Percentiles rank a stretch among this genome's conserved stretches.
These are phyloP conservation scores for Halocynthia roretzi DNA, from an alignment of 23 tunicate species.

Conservation along the genomic window DNA sequence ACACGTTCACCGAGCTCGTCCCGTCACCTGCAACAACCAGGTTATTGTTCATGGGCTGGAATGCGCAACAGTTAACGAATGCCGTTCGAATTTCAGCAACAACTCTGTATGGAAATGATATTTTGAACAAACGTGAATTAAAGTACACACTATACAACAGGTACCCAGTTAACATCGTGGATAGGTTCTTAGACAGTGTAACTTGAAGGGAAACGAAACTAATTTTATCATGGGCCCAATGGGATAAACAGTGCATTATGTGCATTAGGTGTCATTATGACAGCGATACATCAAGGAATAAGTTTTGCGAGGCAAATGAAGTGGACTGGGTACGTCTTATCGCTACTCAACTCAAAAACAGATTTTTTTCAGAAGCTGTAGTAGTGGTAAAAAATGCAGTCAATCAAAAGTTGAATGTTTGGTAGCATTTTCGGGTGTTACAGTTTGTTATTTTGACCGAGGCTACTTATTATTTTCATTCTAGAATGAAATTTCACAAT, in stretches of 20 bases:
- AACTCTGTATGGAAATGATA: background rate
- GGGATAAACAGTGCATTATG: background rate
- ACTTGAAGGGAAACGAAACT: background rate
- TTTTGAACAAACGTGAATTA: no score
- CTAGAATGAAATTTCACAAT: background rate
- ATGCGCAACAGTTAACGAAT: slow-evolving; percentile 78
- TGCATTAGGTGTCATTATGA: background rate
- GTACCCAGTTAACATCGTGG: no score
- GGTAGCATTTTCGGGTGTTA: no score
- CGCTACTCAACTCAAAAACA: no score
- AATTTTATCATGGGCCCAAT: background rate
- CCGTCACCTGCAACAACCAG: slow-evolving; percentile 82
- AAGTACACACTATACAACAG: background rate
- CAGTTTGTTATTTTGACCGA: no score
- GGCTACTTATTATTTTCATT: background rate
- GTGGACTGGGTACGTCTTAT: no score
- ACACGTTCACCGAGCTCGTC: slow-evolving; percentile 48
- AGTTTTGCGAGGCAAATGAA: no score
- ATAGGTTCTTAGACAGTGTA: background rate
- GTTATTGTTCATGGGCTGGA: slow-evolving; percentile 94
- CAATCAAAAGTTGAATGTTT: no score
- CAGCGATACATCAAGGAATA: no score
- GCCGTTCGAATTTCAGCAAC: slow-evolving; percentile 20
- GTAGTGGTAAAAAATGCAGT: no score
- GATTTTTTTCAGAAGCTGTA: no score